phyloP scores from a whole-genome alignment of 2,113 vertebrate species.

The Siniperca knerii region DNA sequence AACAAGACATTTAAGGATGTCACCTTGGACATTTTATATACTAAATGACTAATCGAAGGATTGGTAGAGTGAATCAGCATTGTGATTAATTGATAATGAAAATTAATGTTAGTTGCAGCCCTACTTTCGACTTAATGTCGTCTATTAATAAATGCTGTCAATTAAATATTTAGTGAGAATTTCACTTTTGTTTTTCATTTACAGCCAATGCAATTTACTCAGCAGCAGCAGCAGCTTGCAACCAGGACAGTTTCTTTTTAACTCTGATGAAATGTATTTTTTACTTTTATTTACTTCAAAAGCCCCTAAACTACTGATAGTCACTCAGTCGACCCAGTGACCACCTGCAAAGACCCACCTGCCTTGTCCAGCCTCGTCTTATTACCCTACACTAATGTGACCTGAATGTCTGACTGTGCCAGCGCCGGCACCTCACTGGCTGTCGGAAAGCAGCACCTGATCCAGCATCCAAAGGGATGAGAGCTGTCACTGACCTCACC shows the following conservation, averaged over 20 bases:
- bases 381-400: slow-evolving; percentile 71
- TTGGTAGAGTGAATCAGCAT: too few relatives aligned
- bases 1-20: not conserved
- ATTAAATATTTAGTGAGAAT: not conserved
- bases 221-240: not conserved
- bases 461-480: slow-evolving; percentile 51
- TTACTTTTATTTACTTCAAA: slow-evolving; percentile 5
- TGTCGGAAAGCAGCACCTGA: slow-evolving; percentile 68
- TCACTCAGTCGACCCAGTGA: slow-evolving; percentile 14
- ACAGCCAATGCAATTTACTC: not conserved
- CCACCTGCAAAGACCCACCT: slow-evolving; percentile 74
- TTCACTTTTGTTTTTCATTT: not conserved
- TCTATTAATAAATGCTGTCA: not conserved
- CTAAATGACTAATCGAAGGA: not conserved
- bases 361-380: slow-evolving; percentile 56
- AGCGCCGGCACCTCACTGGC: slow-evolving; percentile 55
- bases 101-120: not conserved
- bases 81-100: not conserved
- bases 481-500: slow-evolving; percentile 51
- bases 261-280: not conserved
- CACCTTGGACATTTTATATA: not conserved
- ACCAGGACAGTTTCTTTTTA: not conserved
- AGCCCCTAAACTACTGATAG: not conserved
- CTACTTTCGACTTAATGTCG: not conserved
- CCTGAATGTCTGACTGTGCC: slow-evolving; percentile 75